Percentiles rank a stretch among this genome's conserved stretches.
Evolutionary conservation across 2,888 invertebrate species (phyloP).

Genomic region (Lomographa bimaculata): DNA sequence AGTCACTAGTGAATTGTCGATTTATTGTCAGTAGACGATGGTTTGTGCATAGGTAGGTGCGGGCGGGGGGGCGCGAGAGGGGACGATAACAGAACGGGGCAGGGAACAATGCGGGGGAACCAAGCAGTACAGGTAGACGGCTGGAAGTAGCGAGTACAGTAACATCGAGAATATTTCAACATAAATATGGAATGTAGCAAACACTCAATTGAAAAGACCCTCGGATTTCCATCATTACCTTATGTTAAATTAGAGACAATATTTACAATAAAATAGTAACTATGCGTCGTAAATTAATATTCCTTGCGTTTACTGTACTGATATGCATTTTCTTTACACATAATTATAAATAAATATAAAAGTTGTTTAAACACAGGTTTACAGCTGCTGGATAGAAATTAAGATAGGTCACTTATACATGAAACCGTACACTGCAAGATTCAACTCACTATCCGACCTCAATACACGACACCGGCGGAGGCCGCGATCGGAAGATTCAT

Average conservation of each 20-base stretch:
- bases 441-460: conserved; percentile 67
- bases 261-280: conserved; percentile 81
- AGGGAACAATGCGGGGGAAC: too few relatives aligned
- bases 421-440: conserved; percentile 76
- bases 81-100: too few relatives aligned
- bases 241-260: conserved; percentile 78
- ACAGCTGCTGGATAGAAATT: conserved; percentile 78
- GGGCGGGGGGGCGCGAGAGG: conserved; percentile 6
- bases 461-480: conserved; percentile 69
- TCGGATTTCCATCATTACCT: conserved; percentile 72
- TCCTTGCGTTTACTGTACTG: conserved; percentile 76
- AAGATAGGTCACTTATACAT: conserved; percentile 73
- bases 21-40: conserved; percentile 34
- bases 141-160: conserved; percentile 55
- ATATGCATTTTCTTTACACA: conserved; percentile 74
- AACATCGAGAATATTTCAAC: conserved; percentile 78
- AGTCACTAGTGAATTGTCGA: conserved; percentile 55
- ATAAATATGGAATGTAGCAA: conserved; percentile 84
- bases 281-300: conserved; percentile 77
- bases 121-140: conserved; percentile 34
- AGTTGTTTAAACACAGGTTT: conserved; percentile 81
- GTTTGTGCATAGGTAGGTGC: conserved; percentile 6
- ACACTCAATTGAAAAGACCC: conserved; percentile 80
- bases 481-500: conserved; percentile 74
- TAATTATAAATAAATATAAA: conserved; percentile 77